phyloP scores from a whole-genome alignment of 1,140 invertebrate genomes.

The Cryptotermes secundus region DNA sequence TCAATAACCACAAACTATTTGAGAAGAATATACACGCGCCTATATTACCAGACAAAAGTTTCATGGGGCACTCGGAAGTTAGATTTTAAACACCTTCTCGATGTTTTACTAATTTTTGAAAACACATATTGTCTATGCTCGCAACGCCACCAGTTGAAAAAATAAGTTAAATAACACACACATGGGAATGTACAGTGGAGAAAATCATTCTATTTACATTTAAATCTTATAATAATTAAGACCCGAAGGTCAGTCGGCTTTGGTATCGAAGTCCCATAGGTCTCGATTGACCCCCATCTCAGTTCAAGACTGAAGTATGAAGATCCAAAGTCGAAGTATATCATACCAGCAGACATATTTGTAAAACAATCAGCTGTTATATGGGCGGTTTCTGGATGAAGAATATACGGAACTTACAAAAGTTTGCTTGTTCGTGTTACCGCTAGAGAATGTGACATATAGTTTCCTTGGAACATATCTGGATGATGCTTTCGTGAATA shows the following conservation, averaged over 20 bases:
- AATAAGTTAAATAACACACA: neutral
- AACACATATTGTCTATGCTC: neutral
- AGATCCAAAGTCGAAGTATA: slow-evolving; percentile 8
- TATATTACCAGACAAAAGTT: neutral
- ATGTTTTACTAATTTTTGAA: neutral
- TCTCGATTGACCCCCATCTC: neutral
- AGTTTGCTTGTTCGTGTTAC: too few species aligned
- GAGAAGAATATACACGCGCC: slow-evolving; percentile 9
- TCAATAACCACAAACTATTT: slow-evolving; percentile 20
- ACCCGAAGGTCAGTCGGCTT: neutral
- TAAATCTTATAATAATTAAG: neutral
- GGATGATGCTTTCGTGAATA: neutral
- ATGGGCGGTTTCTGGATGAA: neutral
- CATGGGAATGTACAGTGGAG: neutral
- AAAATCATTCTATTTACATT: neutral
- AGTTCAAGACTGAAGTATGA: slow-evolving; percentile 1
- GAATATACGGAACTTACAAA: too few species aligned
- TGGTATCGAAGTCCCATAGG: neutral
- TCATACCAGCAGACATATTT: neutral
- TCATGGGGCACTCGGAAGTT: neutral
- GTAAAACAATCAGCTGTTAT: neutral
- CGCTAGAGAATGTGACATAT: neutral
- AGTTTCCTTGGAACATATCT: neutral
- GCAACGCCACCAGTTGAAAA: too few species aligned
- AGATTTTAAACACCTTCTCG: neutral